Percentiles rank a stretch among this genome's conserved stretches.
phyloP scores from a whole-genome alignment of 2,797 vertebrate species.

The Botia almorhae region DNA sequence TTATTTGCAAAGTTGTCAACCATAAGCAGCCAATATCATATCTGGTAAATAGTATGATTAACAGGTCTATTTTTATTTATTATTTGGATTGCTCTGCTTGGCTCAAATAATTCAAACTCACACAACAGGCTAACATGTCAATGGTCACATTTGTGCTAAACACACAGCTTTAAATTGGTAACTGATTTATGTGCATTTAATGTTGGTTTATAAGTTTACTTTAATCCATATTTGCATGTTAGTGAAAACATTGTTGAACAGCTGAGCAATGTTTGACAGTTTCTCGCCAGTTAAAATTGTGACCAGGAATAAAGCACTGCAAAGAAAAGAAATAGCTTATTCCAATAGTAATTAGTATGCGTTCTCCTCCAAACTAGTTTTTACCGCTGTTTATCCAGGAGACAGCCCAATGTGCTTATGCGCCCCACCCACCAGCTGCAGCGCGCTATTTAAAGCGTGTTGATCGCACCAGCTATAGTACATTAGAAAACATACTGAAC shows the following conservation, averaged over 20 bases:
- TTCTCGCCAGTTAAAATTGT: no score
- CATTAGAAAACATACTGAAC: not conserved
- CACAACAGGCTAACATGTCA: not conserved
- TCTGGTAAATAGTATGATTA: not conserved
- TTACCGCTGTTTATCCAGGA: constrained; percentile 11
- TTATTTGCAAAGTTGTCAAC: not conserved
- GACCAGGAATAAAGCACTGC: not conserved
- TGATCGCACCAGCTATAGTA: constrained; percentile 5
- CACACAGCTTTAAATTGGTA: no score
- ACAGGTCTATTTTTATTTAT: not conserved
- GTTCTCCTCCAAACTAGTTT: constrained; percentile 1
- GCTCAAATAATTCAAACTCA: not conserved
- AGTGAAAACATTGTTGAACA: no score
- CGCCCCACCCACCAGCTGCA: constrained; percentile 53
- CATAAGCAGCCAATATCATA: not conserved
- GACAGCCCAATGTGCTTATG: constrained; percentile 1
- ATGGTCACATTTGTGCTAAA: not conserved
- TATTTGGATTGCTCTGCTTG: not conserved
- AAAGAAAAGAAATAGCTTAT: no score
- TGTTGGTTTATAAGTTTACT: no score
- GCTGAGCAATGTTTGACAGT: no score
- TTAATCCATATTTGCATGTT: no score
- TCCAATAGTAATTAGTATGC: not conserved
- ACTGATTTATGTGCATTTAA: not conserved
- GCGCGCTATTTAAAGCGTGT: constrained; percentile 62